phyloP scores from a whole-genome alignment of 2,888 invertebrate genomes.

The Eucera pruinosa region DNA sequence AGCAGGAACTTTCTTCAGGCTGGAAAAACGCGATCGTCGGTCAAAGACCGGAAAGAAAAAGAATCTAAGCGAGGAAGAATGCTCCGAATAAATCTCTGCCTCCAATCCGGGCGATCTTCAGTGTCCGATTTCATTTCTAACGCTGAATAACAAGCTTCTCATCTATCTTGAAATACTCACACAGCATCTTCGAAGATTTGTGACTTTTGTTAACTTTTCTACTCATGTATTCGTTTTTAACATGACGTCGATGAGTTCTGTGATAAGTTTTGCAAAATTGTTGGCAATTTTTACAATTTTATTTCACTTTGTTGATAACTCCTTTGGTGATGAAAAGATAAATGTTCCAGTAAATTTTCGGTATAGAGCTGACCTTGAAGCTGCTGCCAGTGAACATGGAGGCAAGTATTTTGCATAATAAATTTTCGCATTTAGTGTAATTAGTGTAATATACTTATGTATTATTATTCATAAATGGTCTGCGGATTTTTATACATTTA shows the following conservation, averaged over 20 bases:
- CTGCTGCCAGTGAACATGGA: slow-evolving; percentile 68
- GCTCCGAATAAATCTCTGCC: slow-evolving; percentile 51
- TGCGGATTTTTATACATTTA: no score
- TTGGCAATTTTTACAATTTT: slow-evolving; percentile 17
- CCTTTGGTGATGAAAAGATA: slow-evolving; percentile 59
- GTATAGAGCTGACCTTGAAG: slow-evolving; percentile 70
- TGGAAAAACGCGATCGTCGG: slow-evolving; percentile 40
- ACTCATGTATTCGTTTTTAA: background rate
- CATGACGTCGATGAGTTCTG: slow-evolving; percentile 14
- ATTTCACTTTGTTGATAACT: slow-evolving; percentile 9
- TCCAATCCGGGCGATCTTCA: slow-evolving; percentile 40
- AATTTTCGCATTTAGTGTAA: no score
- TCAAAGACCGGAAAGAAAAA: slow-evolving; percentile 34
- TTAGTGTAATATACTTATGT: no score
- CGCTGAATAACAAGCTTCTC: background rate
- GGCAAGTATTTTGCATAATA: slow-evolving; percentile 16
- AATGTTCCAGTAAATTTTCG: slow-evolving; percentile 69
- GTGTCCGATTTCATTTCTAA: slow-evolving; percentile 20
- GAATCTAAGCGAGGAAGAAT: slow-evolving; percentile 14
- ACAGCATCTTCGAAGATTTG: background rate
- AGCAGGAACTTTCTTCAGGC: slow-evolving; percentile 49
- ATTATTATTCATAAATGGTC: no score
- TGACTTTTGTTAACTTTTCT: no score
- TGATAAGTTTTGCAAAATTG: slow-evolving; percentile 5
- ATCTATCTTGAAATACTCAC: background rate